Percentiles rank a stretch among this genome's conserved stretches.
phyloP scores from a whole-genome alignment of 1,140 invertebrate species.

The Drosophila jambulina region DNA sequence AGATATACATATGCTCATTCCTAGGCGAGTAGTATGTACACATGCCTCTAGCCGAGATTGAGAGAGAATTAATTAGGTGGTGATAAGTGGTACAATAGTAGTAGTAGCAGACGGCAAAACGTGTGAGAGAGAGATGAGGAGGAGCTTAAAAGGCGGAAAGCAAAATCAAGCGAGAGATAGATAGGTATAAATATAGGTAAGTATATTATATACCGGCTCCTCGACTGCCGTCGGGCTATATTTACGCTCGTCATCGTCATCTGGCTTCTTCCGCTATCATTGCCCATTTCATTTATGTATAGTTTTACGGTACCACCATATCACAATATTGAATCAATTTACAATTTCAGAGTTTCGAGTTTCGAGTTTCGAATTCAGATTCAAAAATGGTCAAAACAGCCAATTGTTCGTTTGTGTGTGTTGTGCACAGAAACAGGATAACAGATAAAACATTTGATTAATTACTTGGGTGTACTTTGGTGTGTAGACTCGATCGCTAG shows the following conservation, averaged over 20 bases:
- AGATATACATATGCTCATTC: constrained; percentile 58
- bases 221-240: constrained; percentile 88
- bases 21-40: constrained; percentile 72
- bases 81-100: constrained; percentile 43
- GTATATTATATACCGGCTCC: constrained; percentile 87
- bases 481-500: constrained; percentile 15
- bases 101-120: constrained; percentile 43
- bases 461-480: constrained; percentile 25
- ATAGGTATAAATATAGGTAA: constrained; percentile 56
- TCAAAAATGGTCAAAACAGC: constrained; percentile 5
- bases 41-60: constrained; percentile 71
- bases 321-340: constrained; percentile 9
- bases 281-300: constrained; percentile 45
- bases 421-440: constrained; percentile 52
- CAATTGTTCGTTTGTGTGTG: constrained; percentile 36
- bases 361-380: constrained; percentile 8
- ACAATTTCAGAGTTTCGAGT: constrained; percentile 8
- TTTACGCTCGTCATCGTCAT: constrained; percentile 84
- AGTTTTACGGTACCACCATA: neutral
- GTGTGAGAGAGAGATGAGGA: constrained; percentile 30
- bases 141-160: constrained; percentile 66
- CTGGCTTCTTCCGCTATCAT: constrained; percentile 78
- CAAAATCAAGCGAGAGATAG: constrained; percentile 69
- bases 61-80: constrained; percentile 8
- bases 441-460: constrained; percentile 45